Conservation (phyloP, 2,888 invertebrate genomes). For the Andrena praecox region DNA sequence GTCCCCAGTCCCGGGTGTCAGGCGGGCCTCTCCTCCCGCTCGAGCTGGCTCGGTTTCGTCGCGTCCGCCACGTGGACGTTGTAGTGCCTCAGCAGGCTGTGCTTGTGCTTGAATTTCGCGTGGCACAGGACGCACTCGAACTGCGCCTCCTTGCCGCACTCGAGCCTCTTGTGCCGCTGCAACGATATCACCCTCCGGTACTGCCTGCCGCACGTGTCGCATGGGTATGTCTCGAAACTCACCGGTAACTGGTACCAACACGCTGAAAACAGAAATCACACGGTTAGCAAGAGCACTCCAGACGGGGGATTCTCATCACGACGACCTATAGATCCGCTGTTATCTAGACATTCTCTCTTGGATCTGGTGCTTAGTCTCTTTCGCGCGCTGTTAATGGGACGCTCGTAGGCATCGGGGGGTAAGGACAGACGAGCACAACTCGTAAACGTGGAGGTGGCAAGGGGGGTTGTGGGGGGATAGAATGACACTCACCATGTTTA, state of each 20-base stretch:
- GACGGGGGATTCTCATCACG: background rate
- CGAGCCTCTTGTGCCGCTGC: conserved; percentile 85
- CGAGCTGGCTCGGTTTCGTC: conserved; percentile 33
- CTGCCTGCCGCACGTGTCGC: conserved; percentile 79
- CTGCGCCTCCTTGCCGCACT: conserved; percentile 86
- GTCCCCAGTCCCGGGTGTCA: conserved; percentile 46
- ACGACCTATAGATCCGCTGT: background rate
- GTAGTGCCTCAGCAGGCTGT: conserved; percentile 80
- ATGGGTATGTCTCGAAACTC: conserved; percentile 74
- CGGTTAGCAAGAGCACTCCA: conserved; percentile 35
- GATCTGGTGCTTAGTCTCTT: background rate
- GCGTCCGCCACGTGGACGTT: conserved; percentile 71
- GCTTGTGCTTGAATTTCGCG: conserved; percentile 82
- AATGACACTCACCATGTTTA: conserved; percentile 59
- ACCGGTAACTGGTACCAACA: conserved; percentile 65
- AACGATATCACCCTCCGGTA: conserved; percentile 81
- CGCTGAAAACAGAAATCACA: conserved; percentile 76
- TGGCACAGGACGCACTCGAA: conserved; percentile 85
- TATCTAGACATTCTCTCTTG: background rate
- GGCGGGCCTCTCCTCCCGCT: conserved; percentile 31
- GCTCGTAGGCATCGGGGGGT: background rate
- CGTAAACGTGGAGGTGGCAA: too few relatives aligned
- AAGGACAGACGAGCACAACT: too few relatives aligned
- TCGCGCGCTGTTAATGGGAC: background rate
- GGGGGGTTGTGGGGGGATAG: conserved; percentile 19